Conservation (phyloP, 2,797 vertebrate genomes). For the Enteromius anoplus region DNA sequence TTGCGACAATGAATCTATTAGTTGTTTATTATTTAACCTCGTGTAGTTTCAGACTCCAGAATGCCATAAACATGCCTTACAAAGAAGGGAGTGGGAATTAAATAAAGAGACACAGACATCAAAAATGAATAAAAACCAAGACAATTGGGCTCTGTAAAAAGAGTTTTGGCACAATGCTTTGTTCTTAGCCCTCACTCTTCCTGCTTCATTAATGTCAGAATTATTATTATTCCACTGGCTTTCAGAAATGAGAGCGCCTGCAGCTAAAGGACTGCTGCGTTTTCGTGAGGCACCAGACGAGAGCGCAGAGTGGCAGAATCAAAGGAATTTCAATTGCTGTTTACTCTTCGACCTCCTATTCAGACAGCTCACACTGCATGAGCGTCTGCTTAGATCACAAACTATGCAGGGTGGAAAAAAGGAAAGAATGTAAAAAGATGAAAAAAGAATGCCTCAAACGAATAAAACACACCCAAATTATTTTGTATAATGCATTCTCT, state of each 20-base stretch:
- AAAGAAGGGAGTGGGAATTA: background rate
- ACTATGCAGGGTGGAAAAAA: constrained; percentile 23
- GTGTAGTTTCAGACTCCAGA: background rate
- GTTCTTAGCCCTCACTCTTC: constrained; percentile 26
- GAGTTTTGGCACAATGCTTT: constrained; percentile 19
- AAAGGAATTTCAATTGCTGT: constrained; percentile 36
- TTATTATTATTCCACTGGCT: constrained; percentile 44
- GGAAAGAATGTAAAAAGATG: constrained; percentile 29
- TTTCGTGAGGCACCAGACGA: constrained; percentile 26
- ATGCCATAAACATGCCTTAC: constrained; percentile 8
- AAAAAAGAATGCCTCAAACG: constrained; percentile 18
- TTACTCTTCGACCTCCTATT: constrained; percentile 43
- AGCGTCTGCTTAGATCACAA: constrained; percentile 37
- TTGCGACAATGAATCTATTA: background rate
- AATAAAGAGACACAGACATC: constrained; percentile 4
- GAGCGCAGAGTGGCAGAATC: constrained; percentile 31
- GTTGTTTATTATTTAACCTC: background rate
- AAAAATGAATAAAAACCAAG: constrained; percentile 16
- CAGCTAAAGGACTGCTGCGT: constrained; percentile 33
- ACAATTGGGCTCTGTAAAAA: constrained; percentile 11
- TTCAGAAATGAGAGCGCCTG: constrained; percentile 31
- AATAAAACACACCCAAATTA: background rate
- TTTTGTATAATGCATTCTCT: constrained; percentile 14
- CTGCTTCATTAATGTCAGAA: constrained; percentile 41
- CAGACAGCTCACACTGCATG: constrained; percentile 13